phyloP scores from a whole-genome alignment of 2,888 invertebrate species.

The Dorcus hopei region DNA sequence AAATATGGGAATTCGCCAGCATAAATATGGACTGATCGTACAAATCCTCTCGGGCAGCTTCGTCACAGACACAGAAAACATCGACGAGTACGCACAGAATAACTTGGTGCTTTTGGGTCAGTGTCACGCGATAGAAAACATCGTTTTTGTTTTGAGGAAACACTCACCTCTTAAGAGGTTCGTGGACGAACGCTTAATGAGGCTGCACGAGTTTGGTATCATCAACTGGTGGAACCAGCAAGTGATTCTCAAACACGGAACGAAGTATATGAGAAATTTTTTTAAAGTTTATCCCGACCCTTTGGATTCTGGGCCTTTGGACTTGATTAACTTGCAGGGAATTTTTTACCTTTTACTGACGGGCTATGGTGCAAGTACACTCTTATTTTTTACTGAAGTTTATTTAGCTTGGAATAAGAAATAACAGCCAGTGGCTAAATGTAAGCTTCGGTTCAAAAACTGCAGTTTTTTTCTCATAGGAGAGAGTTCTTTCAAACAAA shows the following conservation, averaged over 20 bases:
- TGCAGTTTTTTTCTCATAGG: no score
- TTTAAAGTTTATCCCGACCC: slow-evolving; percentile 8
- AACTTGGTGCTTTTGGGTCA: slow-evolving; percentile 21
- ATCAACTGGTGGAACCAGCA: slow-evolving; percentile 5
- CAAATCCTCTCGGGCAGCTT: slow-evolving; percentile 17
- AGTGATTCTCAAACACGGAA: slow-evolving; percentile 1
- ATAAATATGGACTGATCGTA: slow-evolving; percentile 22
- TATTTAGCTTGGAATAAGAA: not conserved
- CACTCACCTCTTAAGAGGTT: slow-evolving; percentile 26
- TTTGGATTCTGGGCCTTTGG: slow-evolving; percentile 3
- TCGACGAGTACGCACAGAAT: slow-evolving; percentile 20
- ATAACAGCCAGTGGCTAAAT: no score
- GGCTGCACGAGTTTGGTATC: slow-evolving; percentile 10
- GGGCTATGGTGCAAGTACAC: slow-evolving; percentile 16
- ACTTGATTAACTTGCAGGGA: slow-evolving; percentile 19
- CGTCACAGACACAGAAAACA: slow-evolving; percentile 20
- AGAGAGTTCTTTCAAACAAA: no score
- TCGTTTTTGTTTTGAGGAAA: slow-evolving; percentile 22
- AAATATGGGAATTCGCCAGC: not conserved
- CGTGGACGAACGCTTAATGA: slow-evolving; percentile 8
- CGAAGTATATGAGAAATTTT: slow-evolving; percentile 18
- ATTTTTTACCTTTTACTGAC: slow-evolving; percentile 26
- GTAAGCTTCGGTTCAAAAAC: no score
- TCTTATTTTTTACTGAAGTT: slow-evolving; percentile 12
- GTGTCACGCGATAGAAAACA: slow-evolving; percentile 23